Evolutionary conservation across 2,888 invertebrate genomes (phyloP), one percentile per base, ranked within the genome.

Genomic region (Strigamia transsilvanica): DNA sequence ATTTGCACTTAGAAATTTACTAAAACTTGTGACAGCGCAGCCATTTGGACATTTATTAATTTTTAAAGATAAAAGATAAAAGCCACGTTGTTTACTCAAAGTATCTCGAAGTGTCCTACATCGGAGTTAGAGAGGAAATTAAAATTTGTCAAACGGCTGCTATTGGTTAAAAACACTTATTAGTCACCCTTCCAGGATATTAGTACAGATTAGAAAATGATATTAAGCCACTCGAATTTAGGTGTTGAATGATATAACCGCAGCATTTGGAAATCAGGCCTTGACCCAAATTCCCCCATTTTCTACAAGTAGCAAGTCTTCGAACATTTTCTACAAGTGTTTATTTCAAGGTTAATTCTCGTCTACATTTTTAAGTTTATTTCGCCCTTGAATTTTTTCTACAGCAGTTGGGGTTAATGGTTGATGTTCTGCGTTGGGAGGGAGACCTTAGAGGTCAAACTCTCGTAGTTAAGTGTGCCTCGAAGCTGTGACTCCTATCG

Each of bases 191-290:
- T 56, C 56, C 56, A 56, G 56, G 56, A 56, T 56, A 18, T 9
- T n/a, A 18, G 2, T 2, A 6, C 51, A n/a, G 27, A 27, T 27
- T 27, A 27, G 27, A 27, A 27, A 27, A 27, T 38, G 38, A 38
- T 38, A 38, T 38, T 9, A 38, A 38, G 38, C 38, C 38, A 38
- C 38, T 56, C 56, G n/a, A 18, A 1, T 56, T 56, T n/a, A 18
- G 21, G 15, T 56, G 15, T 56, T 18, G 18, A 56, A 56, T 56
- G 56, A 56, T 21, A 56, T n/a, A 56, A 56, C n/a, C 5, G 4
- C 15, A 56, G 56, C n/a, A 56, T 56, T 56, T 56, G 56, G 56
- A 56, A 51, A 56, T 56, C 51, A 56, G 56, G n/a, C 56, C 56
- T 56, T 56, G 56, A 56, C 56, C 56, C 56, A 18, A 56, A 56